A percentile compares a stretch with the other conserved stretches of the same genome.
These are phyloP conservation scores for Pluvianellus socialis DNA, from an alignment of 2,113 vertebrate species.

Conservation along the genomic window DNA sequence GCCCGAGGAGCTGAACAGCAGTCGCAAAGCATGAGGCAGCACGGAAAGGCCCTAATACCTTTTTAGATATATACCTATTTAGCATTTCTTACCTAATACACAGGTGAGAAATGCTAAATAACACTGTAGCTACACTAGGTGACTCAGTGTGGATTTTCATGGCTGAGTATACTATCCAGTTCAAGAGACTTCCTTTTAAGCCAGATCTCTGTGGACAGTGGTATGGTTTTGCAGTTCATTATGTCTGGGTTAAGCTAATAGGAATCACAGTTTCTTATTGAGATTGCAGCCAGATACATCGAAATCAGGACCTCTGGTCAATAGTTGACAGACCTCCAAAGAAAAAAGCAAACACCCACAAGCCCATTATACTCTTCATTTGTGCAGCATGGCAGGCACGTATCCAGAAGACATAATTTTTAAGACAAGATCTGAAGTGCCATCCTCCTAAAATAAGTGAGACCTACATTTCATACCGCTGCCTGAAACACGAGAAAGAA, in stretches of 20 bases:
- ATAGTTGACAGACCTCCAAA: neutral
- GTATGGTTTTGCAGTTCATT: neutral
- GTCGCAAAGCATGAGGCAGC: neutral
- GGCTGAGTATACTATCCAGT: neutral
- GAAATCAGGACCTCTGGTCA: neutral
- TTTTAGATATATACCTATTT: no score
- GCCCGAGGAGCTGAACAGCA: neutral
- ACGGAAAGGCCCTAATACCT: neutral
- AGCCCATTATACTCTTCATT: neutral
- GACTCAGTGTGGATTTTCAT: neutral
- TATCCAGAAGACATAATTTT: neutral
- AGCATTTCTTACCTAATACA: no score
- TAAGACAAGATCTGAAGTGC: neutral
- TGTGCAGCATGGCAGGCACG: neutral
- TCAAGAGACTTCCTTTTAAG: neutral
- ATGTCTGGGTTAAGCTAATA: neutral
- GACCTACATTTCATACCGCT: neutral
- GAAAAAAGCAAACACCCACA: neutral
- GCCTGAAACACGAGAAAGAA: neutral
- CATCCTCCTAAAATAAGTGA: neutral
- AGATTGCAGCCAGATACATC: rapidly evolving
- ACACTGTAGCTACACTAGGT: neutral
- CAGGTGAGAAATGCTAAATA: neutral
- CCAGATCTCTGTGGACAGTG: no score
- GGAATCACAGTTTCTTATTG: neutral